Evolutionary conservation across 2,113 vertebrate species (phyloP).

Genomic region (Morone saxatilis): DNA sequence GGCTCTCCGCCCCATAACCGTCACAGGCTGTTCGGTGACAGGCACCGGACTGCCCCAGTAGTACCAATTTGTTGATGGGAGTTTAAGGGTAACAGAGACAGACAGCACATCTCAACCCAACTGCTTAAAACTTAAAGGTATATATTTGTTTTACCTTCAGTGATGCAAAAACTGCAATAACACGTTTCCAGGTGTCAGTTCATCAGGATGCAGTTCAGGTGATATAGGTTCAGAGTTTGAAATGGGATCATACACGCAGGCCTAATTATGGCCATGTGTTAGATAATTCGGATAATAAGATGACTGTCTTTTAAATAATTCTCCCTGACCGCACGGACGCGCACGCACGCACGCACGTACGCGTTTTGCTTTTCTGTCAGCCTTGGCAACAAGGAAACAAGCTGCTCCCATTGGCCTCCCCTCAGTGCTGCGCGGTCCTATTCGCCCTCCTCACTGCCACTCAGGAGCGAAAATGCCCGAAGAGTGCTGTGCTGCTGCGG

Average conservation of each 20-base stretch:
- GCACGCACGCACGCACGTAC: background rate
- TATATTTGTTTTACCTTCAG: background rate
- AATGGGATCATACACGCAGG: background rate
- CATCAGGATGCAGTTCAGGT: background rate
- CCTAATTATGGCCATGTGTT: background rate
- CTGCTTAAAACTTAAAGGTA: slow-evolving; percentile 12
- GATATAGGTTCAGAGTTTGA: background rate
- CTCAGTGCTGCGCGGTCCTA: slow-evolving; percentile 7
- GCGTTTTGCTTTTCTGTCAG: slow-evolving; percentile 36
- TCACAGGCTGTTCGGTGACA: slow-evolving; percentile 46
- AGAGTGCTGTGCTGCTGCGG: slow-evolving; percentile 59
- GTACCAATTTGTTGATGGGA: background rate
- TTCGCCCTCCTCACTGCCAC: slow-evolving; percentile 64
- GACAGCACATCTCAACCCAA: background rate
- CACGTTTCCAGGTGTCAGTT: background rate
- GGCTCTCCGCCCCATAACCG: slow-evolving; percentile 16
- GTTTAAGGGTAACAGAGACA: background rate
- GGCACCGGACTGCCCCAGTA: slow-evolving; percentile 39
- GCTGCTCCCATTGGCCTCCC: slow-evolving; percentile 69
- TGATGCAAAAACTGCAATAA: background rate
- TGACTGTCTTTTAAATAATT: background rate
- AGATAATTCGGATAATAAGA: background rate
- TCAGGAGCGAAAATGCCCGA: slow-evolving; percentile 52
- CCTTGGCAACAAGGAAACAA: slow-evolving; percentile 77
- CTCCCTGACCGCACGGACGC: background rate